phyloP scores from a whole-genome alignment of 2,113 vertebrate genomes.

The Plecotus auritus region DNA sequence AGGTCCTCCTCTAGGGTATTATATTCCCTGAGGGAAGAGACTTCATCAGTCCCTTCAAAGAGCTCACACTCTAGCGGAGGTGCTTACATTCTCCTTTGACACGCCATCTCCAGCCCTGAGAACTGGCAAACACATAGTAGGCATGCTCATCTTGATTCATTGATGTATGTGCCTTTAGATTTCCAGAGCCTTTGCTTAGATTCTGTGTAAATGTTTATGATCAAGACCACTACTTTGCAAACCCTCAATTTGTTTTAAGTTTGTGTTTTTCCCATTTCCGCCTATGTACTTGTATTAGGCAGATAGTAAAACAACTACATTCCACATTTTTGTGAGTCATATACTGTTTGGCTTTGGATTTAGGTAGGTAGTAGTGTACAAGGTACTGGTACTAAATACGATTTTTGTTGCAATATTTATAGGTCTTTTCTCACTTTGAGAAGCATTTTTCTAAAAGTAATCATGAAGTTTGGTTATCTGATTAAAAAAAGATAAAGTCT shows the following conservation, averaged over 20 bases:
- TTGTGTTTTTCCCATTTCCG: not conserved
- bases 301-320: not conserved
- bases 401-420: not conserved
- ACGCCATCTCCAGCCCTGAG: not conserved
- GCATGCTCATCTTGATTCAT: not conserved
- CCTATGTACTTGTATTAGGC: not conserved
- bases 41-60: not conserved
- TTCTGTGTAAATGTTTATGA: not conserved
- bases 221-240: not conserved
- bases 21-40: not conserved
- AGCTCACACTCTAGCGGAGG: not conserved
- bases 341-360: not conserved
- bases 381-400: not conserved
- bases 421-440: not conserved
- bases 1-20: not conserved
- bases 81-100: not conserved
- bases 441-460: constrained; percentile 9
- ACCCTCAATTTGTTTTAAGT: not conserved
- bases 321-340: not conserved
- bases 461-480: not conserved
- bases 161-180: not conserved
- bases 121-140: not conserved
- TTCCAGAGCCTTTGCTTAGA: not conserved
- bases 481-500: constrained; percentile 5
- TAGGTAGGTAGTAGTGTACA: not conserved